Conservation (phyloP, 2,113 vertebrate species). For the Nycticebus coucang region DNA sequence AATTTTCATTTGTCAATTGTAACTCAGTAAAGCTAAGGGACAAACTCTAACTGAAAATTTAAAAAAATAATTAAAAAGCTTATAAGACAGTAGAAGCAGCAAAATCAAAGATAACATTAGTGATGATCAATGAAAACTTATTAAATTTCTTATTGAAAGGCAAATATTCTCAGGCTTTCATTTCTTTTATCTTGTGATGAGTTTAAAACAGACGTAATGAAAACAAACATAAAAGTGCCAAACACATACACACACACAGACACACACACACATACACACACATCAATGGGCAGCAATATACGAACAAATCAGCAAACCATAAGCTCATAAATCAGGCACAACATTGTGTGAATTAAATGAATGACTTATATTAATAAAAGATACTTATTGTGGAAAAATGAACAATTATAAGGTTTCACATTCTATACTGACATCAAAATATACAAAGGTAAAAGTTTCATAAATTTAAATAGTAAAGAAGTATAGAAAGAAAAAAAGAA, state of each 20-base stretch:
- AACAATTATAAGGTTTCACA: not conserved
- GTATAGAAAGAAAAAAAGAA: not conserved
- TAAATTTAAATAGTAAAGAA: not conserved
- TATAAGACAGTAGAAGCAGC: not conserved
- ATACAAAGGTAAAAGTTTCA: not conserved
- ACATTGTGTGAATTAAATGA: not conserved
- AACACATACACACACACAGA: not conserved
- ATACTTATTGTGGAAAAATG: not conserved
- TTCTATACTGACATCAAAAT: not conserved
- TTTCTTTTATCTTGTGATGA: not conserved
- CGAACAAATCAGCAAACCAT: not conserved
- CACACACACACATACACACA: no score
- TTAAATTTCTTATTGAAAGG: slow-evolving; percentile 1
- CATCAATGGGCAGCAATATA: not conserved
- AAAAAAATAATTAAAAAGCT: not conserved
- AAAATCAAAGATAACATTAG: not conserved
- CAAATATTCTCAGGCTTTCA: not conserved
- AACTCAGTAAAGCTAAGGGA: not conserved
- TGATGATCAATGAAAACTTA: not conserved
- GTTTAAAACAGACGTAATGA: not conserved
- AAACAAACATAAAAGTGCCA: not conserved
- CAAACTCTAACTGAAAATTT: not conserved
- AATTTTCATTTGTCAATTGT: not conserved
- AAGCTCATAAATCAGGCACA: not conserved
- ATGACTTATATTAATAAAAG: not conserved